Base-by-base conservation (phyloP, 2,888 invertebrate genomes). In the Busseola fusca region DNA sequence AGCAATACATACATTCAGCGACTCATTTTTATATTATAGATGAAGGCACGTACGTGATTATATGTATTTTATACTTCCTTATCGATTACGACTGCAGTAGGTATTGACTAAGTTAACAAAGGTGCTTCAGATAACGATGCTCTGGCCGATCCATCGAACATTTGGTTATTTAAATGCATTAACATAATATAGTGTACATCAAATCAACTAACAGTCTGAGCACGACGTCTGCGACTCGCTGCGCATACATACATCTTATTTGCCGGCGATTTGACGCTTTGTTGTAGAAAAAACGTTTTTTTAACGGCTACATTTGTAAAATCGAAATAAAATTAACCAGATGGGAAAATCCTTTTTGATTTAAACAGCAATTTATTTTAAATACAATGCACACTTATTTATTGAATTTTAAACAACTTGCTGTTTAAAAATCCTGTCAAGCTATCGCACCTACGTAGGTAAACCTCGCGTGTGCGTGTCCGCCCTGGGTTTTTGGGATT, bases 201-300 rank as follows among this genome's bases (percentile, higher is more conserved):
- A 68, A 54, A 50, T 16, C 50, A 1, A 72, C 12, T 64, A 67
- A 69, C 42, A 76, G 69, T 69, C 76, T 52, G 64, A 64, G 42
- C 79, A 76, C 72, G 66, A 60, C 52, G 40, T 18, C 42, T 25
- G 50, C 50, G 50, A 52, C 64, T 64, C 42, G 25, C 42, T 65
- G 37, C n/a, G 60, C 71, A 71, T 72, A 48, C n/a, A 45, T n/a
- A 48, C 6, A 30, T 69, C 30, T 27, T 65, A 66, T 64, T 68
- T 40, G 40, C 42, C 21, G 34, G 16, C 30, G 30, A 72, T 64
- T 72, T n/a, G 21, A 52, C 21, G 48, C 34, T 65, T 66, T 65
- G 52, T 59, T 69, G 48, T 12, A 25, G 12, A 30, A 64, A 67
- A 62, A 56, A 40, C 40, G 4, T 42, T 50, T 6, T 34, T 52